Evolutionary conservation across 2,888 invertebrate genomes (phyloP).

Genomic region (Automeris io): DNA sequence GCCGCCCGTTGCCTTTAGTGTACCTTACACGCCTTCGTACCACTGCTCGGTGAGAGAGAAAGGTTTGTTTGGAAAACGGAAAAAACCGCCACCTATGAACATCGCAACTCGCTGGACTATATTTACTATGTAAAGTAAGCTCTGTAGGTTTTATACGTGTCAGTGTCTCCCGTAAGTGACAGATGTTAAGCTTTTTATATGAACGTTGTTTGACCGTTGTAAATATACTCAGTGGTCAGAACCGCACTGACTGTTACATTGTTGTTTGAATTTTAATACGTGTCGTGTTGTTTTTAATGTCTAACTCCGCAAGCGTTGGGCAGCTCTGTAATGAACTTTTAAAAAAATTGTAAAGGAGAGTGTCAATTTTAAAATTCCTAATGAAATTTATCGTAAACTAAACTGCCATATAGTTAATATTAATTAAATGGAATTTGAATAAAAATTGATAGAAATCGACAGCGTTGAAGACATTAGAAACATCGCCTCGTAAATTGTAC

Average conservation of each 20-base stretch:
- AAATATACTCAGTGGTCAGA: slow-evolving; percentile 23
- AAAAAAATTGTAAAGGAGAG: not conserved
- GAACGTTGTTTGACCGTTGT: slow-evolving; percentile 17
- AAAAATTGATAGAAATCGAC: not conserved
- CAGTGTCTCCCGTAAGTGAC: slow-evolving; percentile 40
- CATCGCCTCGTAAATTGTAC: not conserved
- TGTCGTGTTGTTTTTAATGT: not conserved
- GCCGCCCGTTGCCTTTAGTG: slow-evolving; percentile 56
- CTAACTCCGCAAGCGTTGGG: not conserved
- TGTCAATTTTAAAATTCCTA: too few relatives aligned
- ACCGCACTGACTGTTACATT: slow-evolving; percentile 36
- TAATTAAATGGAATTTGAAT: not conserved
- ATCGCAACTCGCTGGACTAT: slow-evolving; percentile 35
- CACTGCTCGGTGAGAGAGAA: too few relatives aligned
- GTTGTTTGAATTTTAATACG: slow-evolving; percentile 2
- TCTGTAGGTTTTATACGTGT: slow-evolving; percentile 38
- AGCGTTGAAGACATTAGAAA: not conserved
- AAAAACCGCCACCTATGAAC: too few relatives aligned
- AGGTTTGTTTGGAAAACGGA: too few relatives aligned
- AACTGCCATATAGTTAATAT: not conserved
- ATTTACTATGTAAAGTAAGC: slow-evolving; percentile 29
- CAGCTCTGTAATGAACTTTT: not conserved
- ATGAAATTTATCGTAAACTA: not conserved
- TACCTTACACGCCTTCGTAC: slow-evolving; percentile 24
- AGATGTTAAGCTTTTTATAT: slow-evolving; percentile 32